Evolutionary conservation across 2,113 vertebrate species (phyloP), one percentile per base, ranked within the genome.

Genomic region (Abramis brama): DNA sequence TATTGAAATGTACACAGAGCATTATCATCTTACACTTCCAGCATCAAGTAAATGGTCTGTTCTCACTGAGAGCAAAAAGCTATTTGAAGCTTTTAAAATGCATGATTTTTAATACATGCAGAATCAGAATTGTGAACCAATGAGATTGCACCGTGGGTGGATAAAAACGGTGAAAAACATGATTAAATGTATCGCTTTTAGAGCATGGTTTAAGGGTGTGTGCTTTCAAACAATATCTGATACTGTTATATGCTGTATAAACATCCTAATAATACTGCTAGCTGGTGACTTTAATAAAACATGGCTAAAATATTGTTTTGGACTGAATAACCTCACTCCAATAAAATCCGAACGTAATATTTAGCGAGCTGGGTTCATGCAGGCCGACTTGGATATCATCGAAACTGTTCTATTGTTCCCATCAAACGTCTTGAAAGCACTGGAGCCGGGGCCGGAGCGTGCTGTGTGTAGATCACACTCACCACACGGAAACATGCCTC

Each of bases 401-500:
- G 17, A 55, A 55, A 55, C 52, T 55, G 74, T 13, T 11, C 21
- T 43, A 47, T 77, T 50, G 27, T 43, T 86, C 62, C 71, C 43
- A 83, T 83, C 73, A 57, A 77, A 55, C 17, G 43, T 27, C 15
- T 83, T 6, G 12, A 70, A 64, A 47, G 57, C 52, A 71, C 43
- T 71, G 2, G 36, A 43, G 19, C 36, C 25, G 19, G 50, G 50
- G 50, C 50, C 15, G 15, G 50, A 52, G 45, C 11, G 36, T 30
- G 30, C 71, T 30, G 8, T 50, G 68, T 39, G 5, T 50, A 57
- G 73, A 76, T 30, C 71, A 30, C 4, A 30, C 62, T 21, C 68
- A 12, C 68, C 68, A n/a, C 68, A 77, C 85, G 57, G 45, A 78
- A 82, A 86, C 73, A 74, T 77, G 60, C 64, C 39, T 86, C 73